These are phyloP conservation scores for Romanogobio albipinnatus DNA, from an alignment of 2,113 vertebrate species.

Conservation along the genomic window DNA sequence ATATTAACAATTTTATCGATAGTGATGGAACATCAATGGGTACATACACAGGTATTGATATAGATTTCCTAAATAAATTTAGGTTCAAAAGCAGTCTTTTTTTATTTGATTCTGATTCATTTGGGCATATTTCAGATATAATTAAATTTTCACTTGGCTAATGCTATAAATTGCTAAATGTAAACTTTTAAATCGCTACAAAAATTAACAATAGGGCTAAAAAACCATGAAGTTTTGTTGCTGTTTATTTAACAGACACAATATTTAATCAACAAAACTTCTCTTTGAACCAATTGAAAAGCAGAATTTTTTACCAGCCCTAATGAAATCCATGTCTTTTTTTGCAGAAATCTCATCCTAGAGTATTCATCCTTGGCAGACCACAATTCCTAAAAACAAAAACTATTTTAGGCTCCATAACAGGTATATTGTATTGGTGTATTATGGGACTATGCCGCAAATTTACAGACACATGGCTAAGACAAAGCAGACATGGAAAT, in stretches of 20 bases:
- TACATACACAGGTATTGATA: not conserved
- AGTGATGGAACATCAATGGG: not conserved
- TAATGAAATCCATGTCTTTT: not conserved
- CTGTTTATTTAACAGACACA: not conserved
- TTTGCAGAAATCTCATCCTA: not conserved
- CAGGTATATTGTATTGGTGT: too few species aligned
- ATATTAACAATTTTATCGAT: not conserved
- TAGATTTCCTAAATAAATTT: not conserved
- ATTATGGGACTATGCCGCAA: constrained; percentile 60
- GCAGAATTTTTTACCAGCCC: not conserved
- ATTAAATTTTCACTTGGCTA: not conserved
- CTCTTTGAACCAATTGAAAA: not conserved
- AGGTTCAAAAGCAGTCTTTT: not conserved
- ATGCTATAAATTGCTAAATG: not conserved
- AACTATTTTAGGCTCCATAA: not conserved
- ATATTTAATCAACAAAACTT: not conserved
- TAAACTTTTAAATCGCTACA: not conserved
- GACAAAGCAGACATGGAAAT: constrained; percentile 74
- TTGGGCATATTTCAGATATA: not conserved
- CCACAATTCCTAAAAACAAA: not conserved
- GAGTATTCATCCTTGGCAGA: not conserved
- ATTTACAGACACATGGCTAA: constrained; percentile 60
- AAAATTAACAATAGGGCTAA: not conserved
- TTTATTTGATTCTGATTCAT: not conserved
- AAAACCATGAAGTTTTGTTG: not conserved